These are phyloP conservation scores for Semnopithecus entellus DNA, from an alignment of 2,113 vertebrate species.

Conservation along the genomic window DNA sequence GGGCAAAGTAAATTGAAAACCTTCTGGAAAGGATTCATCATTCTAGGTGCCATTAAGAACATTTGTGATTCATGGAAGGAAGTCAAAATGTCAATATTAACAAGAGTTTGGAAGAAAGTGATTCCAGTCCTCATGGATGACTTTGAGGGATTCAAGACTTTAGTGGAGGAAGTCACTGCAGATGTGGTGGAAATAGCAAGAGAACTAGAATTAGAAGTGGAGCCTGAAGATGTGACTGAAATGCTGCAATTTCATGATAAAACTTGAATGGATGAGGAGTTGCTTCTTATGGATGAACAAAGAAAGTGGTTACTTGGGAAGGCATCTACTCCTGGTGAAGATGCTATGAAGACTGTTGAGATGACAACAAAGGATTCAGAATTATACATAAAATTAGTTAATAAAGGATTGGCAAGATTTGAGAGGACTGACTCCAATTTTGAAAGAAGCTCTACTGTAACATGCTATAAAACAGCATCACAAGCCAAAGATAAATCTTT, in stretches of 20 bases:
- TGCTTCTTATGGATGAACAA: not conserved
- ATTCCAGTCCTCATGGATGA: not conserved
- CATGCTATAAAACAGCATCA: not conserved
- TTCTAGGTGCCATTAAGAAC: not conserved
- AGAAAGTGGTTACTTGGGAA: not conserved
- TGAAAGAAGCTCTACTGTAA: not conserved
- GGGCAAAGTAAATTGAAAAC: not conserved
- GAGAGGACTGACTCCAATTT: not conserved
- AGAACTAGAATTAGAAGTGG: not conserved
- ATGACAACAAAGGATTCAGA: not conserved
- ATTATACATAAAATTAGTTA: not conserved
- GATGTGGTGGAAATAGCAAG: not conserved
- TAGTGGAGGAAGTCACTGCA: not conserved
- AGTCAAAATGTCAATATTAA: not conserved
- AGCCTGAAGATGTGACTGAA: not conserved
- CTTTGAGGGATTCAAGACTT: not conserved
- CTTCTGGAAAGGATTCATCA: not conserved
- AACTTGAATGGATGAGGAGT: not conserved
- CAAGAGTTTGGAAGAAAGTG: not conserved
- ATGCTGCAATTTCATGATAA: not conserved
- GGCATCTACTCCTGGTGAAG: not conserved
- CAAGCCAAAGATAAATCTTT: not conserved
- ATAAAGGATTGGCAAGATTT: not conserved
- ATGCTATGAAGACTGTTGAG: not conserved
- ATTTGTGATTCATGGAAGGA: not conserved